Percentiles rank a stretch among this genome's conserved stretches.
Evolutionary conservation across 1,140 invertebrate genomes (phyloP).

Genomic region (Argopecten irradians): DNA sequence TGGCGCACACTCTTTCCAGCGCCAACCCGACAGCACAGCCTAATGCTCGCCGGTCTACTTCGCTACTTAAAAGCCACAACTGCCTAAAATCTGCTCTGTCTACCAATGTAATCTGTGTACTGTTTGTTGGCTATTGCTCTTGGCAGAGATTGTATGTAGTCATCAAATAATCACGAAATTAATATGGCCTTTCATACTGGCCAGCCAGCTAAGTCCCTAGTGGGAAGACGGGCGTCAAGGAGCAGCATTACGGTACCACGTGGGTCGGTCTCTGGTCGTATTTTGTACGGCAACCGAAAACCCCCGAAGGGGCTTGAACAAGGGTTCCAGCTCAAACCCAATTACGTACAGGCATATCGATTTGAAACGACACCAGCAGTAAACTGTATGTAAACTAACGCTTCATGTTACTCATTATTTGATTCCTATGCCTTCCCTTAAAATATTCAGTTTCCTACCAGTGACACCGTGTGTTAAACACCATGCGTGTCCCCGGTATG

Average conservation of each 20-base stretch:
- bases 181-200: conserved; percentile 10
- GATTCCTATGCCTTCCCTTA: neutral
- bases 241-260: conserved; percentile 20
- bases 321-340: conserved; percentile 20
- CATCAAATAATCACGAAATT: conserved; percentile 3
- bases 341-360: conserved; percentile 21
- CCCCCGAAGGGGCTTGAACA: conserved; percentile 19
- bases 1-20: neutral
- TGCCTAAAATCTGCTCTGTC: conserved; percentile 15
- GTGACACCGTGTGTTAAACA: neutral
- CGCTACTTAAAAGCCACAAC: neutral
- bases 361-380: neutral
- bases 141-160: conserved; percentile 15
- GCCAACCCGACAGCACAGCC: conserved; percentile 2
- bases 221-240: neutral
- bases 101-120: conserved; percentile 1
- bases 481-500: neutral
- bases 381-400: neutral
- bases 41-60: neutral
- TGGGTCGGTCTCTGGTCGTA: conserved; percentile 5
- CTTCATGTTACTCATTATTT: neutral
- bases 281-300: conserved; percentile 1
- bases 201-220: conserved; percentile 12
- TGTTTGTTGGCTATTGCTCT: neutral
- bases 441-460: neutral